phyloP scores from a whole-genome alignment of 2,797 vertebrate species.

The Oryzias dopingdopingensis region DNA sequence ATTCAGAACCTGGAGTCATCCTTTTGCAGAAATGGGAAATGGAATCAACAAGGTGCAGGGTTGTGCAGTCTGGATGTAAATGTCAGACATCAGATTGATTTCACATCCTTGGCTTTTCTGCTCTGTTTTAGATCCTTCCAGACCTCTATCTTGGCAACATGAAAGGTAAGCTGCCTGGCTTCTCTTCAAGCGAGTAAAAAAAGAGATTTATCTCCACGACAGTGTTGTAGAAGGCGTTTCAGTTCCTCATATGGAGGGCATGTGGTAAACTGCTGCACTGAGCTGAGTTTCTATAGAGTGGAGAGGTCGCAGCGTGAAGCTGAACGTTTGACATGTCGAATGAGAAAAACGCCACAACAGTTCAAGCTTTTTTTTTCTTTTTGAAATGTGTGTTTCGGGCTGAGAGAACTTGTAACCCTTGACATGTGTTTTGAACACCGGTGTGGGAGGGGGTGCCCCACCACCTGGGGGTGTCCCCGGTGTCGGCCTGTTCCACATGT shows the following conservation, averaged over 20 bases:
- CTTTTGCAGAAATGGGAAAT: constrained; percentile 63
- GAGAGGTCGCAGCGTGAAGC: constrained; percentile 29
- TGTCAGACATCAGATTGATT: not conserved
- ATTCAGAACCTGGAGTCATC: too few relatives aligned
- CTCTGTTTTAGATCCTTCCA: constrained; percentile 80
- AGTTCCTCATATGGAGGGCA: constrained; percentile 64
- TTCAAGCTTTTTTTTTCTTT: constrained; percentile 3
- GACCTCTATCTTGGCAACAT: constrained; percentile 89
- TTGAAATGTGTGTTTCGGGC: not conserved
- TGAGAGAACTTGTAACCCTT: constrained; percentile 38
- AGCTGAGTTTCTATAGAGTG: constrained; percentile 71
- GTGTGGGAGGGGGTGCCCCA: constrained; percentile 65
- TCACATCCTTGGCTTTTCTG: not conserved
- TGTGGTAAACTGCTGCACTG: constrained; percentile 73
- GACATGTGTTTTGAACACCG: constrained; percentile 10
- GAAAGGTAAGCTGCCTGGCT: constrained; percentile 79
- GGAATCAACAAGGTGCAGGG: constrained; percentile 74
- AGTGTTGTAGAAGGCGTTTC: constrained; percentile 60
- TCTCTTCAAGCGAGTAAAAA: constrained; percentile 14
- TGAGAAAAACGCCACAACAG: constrained; percentile 10
- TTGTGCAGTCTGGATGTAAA: not conserved
- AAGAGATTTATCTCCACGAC: constrained; percentile 47
- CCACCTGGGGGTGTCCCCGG: constrained; percentile 47
- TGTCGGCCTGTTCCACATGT: constrained; percentile 32
- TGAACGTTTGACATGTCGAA: constrained; percentile 6